Evolutionary conservation across 2,113 vertebrate species (phyloP).

Genomic region (Dasyprocta punctata): DNA sequence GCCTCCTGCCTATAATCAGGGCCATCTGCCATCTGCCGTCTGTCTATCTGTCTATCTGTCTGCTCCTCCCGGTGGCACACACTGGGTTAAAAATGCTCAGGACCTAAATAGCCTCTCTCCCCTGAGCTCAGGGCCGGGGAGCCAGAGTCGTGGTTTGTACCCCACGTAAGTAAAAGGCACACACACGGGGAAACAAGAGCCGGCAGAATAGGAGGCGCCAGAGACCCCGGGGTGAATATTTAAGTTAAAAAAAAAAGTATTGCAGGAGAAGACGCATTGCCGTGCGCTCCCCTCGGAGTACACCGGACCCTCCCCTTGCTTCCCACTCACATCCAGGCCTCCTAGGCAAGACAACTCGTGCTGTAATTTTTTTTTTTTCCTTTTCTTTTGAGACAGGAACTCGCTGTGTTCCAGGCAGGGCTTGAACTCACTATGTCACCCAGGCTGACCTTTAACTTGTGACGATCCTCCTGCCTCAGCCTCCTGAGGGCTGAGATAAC

Average conservation of each 20-base stretch:
- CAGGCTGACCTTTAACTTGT: neutral
- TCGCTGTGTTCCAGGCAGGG: neutral
- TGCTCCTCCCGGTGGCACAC: neutral
- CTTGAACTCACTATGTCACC: neutral
- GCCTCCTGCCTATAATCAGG: neutral
- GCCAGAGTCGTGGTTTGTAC: neutral
- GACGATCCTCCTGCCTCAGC: neutral
- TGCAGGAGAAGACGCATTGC: neutral
- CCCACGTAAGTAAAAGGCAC: neutral
- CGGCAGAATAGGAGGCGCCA: neutral
- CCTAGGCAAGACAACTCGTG: neutral
- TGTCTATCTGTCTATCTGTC: neutral
- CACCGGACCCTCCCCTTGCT: neutral
- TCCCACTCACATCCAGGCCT: neutral
- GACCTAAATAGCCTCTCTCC: constrained; percentile 9
- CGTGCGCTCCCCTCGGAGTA: neutral
- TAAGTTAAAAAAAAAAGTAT: neutral
- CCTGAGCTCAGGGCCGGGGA: neutral
- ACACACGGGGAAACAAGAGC: rapidly evolving
- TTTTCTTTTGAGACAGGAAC: neutral
- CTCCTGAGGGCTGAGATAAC: neutral
- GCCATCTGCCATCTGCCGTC: neutral
- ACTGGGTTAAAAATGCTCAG: constrained; percentile 22
- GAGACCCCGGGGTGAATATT: neutral
- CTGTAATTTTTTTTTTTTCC: neutral